Percentiles rank a stretch among this genome's conserved stretches.
These are phyloP conservation scores for Eretmochelys imbricata DNA, from an alignment of 2,113 vertebrate genomes.

Conservation along the genomic window DNA sequence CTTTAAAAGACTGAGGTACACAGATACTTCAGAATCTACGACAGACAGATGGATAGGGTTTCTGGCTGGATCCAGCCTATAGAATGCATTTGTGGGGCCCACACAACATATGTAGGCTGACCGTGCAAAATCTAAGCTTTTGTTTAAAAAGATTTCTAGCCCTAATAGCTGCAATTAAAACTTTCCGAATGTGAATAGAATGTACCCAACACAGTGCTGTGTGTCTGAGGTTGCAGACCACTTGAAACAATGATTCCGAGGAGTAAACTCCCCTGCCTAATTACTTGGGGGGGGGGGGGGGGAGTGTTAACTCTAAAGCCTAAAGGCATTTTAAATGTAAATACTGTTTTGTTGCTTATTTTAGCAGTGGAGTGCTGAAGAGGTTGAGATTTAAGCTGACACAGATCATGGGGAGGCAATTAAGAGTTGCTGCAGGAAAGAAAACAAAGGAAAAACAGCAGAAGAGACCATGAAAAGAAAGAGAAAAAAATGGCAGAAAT, in stretches of 20 bases:
- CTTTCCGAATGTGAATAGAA: not conserved
- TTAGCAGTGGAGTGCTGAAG: not conserved
- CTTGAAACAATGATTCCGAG: not conserved
- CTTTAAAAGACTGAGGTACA: not conserved
- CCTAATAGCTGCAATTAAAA: not conserved
- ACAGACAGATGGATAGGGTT: not conserved
- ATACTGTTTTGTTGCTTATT: not conserved
- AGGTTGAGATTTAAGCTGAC: not conserved
- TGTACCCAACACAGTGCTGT: not conserved
- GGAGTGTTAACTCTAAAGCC: not conserved
- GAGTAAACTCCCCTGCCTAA: not conserved
- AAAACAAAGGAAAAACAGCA: not conserved
- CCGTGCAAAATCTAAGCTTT: not conserved
- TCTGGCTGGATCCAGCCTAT: not conserved
- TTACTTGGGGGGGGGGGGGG: not conserved
- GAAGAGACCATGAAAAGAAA: not conserved
- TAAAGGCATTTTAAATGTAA: not conserved
- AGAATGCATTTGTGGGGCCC: not conserved
- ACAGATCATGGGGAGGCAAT: not conserved
- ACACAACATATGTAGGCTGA: not conserved
- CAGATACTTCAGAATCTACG: not conserved
- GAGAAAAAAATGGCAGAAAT: not conserved
- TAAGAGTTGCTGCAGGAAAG: not conserved
- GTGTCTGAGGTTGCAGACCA: not conserved
- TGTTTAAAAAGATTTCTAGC: not conserved